These are phyloP conservation scores for Mormyrus proboscirostris DNA, from an alignment of 2,797 vertebrate species.

Conservation along the genomic window DNA sequence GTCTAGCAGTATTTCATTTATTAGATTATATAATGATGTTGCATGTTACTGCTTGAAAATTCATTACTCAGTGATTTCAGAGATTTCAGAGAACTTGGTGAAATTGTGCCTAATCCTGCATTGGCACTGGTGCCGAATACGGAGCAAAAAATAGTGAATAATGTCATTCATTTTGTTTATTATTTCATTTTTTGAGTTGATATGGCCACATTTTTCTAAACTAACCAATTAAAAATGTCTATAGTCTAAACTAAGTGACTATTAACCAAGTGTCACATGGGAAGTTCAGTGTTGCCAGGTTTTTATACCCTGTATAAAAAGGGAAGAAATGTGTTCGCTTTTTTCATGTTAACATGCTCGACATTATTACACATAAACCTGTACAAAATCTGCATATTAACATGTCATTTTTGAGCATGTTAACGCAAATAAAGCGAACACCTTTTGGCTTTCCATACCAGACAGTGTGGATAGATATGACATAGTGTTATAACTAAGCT, in stretches of 20 bases:
- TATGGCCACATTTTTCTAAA: not conserved
- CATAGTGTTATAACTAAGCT: not conserved
- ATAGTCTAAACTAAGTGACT: not conserved
- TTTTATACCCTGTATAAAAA: not conserved
- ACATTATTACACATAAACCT: not conserved
- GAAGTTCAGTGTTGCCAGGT: not conserved
- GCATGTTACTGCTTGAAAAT: not conserved
- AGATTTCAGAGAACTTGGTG: not conserved
- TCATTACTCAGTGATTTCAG: not conserved
- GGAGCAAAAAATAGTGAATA: not conserved
- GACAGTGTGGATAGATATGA: not conserved
- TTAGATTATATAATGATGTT: not conserved
- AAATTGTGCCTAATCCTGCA: not conserved
- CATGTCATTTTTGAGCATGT: not conserved
- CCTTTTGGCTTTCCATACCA: not conserved
- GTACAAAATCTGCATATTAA: not conserved
- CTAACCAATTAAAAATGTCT: not conserved
- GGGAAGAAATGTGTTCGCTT: not conserved
- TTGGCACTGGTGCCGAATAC: not conserved
- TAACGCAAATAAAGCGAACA: not conserved
- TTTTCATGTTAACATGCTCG: not conserved
- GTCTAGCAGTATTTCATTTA: too few species aligned
- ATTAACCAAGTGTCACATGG: not conserved
- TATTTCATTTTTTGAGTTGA: not conserved
- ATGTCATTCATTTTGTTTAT: not conserved